A percentile compares a stretch with the other conserved stretches of the same genome.
Evolutionary conservation across 2,797 vertebrate genomes (phyloP).

Genomic region (Salarias fasciatus): DNA sequence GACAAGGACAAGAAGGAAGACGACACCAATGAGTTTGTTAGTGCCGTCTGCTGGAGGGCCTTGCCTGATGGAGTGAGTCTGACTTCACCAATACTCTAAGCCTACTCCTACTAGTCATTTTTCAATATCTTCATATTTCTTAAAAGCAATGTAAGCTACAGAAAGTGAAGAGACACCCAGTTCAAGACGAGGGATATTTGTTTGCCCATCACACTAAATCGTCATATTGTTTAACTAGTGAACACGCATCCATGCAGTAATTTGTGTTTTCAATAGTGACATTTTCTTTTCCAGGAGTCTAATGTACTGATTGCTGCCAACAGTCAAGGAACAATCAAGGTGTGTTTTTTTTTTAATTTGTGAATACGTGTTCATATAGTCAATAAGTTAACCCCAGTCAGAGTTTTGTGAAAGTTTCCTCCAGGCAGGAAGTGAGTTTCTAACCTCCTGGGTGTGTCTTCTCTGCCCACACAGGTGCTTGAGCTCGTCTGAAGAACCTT

Average conservation of each 20-base stretch:
- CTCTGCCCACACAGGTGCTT: constrained; percentile 86
- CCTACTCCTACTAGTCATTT: no score
- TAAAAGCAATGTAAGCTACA: no score
- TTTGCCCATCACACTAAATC: no score
- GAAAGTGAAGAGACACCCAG: no score
- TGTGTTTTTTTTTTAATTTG: constrained; percentile 70
- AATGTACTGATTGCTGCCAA: constrained; percentile 99
- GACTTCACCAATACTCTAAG: no score
- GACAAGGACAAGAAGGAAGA: constrained; percentile 99
- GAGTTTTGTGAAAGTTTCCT: no score
- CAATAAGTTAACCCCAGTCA: no score
- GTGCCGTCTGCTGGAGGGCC: constrained; percentile 98
- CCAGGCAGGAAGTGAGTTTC: no score
- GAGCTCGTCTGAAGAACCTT: constrained; percentile 89
- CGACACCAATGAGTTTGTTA: constrained; percentile 99
- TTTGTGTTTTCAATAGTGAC: not conserved
- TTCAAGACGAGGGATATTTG: no score
- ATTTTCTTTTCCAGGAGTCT: constrained; percentile 88
- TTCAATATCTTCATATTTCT: not conserved
- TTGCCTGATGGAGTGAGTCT: constrained; percentile 94
- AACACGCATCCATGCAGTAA: not conserved
- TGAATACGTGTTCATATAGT: no score
- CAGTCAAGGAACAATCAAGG: constrained; percentile 99
- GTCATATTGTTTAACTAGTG: no score
- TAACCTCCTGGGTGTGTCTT: not conserved